phyloP scores from a whole-genome alignment of 2,113 vertebrate genomes.

The Hypanus sabinus region DNA sequence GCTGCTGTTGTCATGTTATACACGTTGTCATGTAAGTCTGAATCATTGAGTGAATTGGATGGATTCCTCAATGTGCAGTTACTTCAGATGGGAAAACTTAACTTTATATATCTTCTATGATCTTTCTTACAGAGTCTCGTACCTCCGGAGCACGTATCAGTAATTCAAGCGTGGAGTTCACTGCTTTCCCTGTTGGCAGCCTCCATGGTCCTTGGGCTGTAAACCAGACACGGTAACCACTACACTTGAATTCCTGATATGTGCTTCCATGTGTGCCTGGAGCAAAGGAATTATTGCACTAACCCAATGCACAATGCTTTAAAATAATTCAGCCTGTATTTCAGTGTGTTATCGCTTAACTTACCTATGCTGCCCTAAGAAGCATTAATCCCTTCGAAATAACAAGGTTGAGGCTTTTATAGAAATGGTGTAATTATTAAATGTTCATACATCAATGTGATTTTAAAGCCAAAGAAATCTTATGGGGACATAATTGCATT shows the following conservation, averaged over 20 bases:
- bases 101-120: constrained; percentile 13
- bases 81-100: neutral
- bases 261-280: neutral
- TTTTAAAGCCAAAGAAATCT: neutral
- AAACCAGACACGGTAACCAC: constrained; percentile 30
- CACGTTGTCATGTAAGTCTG: neutral
- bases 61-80: neutral
- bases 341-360: neutral
- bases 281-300: constrained; percentile 11
- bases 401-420: neutral
- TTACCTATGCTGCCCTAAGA: too few relatives aligned
- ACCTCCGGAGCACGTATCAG: constrained; percentile 24
- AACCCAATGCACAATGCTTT: constrained; percentile 10
- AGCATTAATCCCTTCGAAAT: neutral
- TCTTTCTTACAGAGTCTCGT: neutral
- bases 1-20: neutral
- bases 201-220: constrained; percentile 18
- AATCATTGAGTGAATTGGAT: neutral
- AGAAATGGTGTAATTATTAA: neutral
- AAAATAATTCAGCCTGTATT: neutral
- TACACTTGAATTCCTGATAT: constrained; percentile 34
- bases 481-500: neutral
- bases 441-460: neutral
- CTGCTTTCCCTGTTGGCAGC: neutral
- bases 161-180: constrained; percentile 32